Evolutionary conservation across 2,113 vertebrate genomes (phyloP), one percentile per base, ranked within the genome.

Genomic region (Rhizomys pruinosus): DNA sequence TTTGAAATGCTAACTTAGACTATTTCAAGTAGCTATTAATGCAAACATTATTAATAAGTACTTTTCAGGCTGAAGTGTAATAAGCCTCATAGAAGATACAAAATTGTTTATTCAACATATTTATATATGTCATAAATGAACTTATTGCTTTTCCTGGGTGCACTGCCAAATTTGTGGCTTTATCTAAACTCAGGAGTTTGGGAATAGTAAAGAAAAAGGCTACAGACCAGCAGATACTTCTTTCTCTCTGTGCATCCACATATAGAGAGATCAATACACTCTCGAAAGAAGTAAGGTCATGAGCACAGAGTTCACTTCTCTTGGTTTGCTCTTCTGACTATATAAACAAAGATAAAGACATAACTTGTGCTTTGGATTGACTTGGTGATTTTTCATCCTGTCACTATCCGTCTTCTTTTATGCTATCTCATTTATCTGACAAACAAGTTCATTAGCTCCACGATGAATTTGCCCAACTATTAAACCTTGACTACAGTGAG

Each of bases 11-110:
- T 90, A 87, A 93, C 82, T 88, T 95, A 79, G 17, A 71, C n/a
- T 88, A 77, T 68, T 91, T 96, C 52, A 84, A 92, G 63, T 90
- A 66, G 69, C 78, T 79, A 63, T 73, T 86, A 94, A 90, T 39
- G 57, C 68, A 88, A 96, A 96, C 89, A 64, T 87, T 91, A 94
- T 91, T 97, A 95, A 76, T 94, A 93, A 90, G 57, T 55, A 76
- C 32, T 94, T 95, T 32, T 94, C 78, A 59, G 85, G 23, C 61
- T 93, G 90, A 94, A 95, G 81, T 88, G 90, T 57, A 88, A 90
- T 37, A 90, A 27, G 29, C 73, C 72, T 44, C 19, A 84, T 23
- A 90, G 73, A 96, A 94, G 52, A 95, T 19, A 91, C 25, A 92
- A 74, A n/a, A 55, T 71, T 95, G 91, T 95, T 96, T 96, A 95